phyloP scores from a whole-genome alignment of 2,888 invertebrate genomes.

The Acronicta leporina region DNA sequence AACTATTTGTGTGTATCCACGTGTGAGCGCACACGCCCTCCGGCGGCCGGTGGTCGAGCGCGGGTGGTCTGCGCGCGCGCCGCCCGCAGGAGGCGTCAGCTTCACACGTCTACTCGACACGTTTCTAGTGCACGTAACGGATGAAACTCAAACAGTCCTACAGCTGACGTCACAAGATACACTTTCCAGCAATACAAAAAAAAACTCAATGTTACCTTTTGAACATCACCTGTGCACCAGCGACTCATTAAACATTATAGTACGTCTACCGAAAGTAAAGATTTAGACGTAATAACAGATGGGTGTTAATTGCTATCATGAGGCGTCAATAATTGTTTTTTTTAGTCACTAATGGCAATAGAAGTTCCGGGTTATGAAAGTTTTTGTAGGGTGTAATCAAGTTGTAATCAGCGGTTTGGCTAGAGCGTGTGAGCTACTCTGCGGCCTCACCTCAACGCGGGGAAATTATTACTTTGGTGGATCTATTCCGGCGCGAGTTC shows the following conservation, averaged over 20 bases:
- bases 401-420: conserved; percentile 83
- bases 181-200: conserved; percentile 57
- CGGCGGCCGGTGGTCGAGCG: conserved; percentile 76
- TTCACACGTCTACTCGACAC: conserved; percentile 80
- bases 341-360: conserved; percentile 83
- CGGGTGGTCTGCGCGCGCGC: conserved; percentile 83
- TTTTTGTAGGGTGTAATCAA: conserved; percentile 88
- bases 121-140: conserved; percentile 59
- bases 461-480: conserved; percentile 83
- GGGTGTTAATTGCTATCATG: conserved; percentile 88
- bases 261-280: conserved; percentile 80
- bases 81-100: conserved; percentile 79
- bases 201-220: conserved; percentile 62
- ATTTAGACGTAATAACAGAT: conserved; percentile 84
- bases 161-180: conserved; percentile 59
- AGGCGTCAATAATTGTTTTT: conserved; percentile 86
- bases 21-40: conserved; percentile 74
- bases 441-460: conserved; percentile 65
- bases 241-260: conserved; percentile 78
- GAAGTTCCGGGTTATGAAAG: conserved; percentile 86
- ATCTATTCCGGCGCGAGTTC: conserved; percentile 73
- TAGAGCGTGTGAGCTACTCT: conserved; percentile 84
- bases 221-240: conserved; percentile 56
- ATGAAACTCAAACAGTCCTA: conserved; percentile 62
- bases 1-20: conserved; percentile 65